These are phyloP conservation scores for Leucopternis melanops DNA, from an alignment of 2,113 vertebrate species.

Conservation along the genomic window DNA sequence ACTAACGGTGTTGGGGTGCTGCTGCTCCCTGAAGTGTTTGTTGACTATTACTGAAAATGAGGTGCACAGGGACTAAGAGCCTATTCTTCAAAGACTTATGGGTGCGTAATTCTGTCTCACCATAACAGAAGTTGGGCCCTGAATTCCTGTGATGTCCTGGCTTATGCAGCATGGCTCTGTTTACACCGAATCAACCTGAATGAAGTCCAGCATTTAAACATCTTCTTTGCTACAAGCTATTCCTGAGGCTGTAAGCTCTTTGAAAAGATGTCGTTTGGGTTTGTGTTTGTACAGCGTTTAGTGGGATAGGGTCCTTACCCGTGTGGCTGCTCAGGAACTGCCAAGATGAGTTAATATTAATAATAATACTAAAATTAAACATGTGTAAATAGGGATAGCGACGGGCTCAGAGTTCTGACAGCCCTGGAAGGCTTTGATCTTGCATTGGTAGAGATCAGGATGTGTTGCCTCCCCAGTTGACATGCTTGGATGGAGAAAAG, in stretches of 20 bases:
- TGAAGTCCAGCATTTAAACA: not conserved
- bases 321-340: not conserved
- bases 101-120: not conserved
- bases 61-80: not conserved
- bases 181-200: not conserved
- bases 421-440: slow-evolving; percentile 26
- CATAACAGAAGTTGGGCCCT: not conserved
- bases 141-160: not conserved
- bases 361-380: slow-evolving; percentile 32
- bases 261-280: not conserved
- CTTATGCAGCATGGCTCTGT: not conserved
- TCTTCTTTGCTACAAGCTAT: not conserved
- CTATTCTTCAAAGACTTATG: not conserved
- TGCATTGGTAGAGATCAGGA: not conserved
- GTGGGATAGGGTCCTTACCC: not conserved
- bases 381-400: not conserved
- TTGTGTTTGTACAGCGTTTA: not conserved
- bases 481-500: not conserved
- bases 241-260: not conserved
- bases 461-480: not conserved
- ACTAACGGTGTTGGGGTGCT: fast-evolving
- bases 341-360: slow-evolving; percentile 22
- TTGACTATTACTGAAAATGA: not conserved
- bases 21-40: not conserved
- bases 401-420: not conserved